A percentile compares a stretch with the other conserved stretches of the same genome.
Conservation (phyloP, 2,888 invertebrate genomes). For the Dromius quadrimaculatus region DNA sequence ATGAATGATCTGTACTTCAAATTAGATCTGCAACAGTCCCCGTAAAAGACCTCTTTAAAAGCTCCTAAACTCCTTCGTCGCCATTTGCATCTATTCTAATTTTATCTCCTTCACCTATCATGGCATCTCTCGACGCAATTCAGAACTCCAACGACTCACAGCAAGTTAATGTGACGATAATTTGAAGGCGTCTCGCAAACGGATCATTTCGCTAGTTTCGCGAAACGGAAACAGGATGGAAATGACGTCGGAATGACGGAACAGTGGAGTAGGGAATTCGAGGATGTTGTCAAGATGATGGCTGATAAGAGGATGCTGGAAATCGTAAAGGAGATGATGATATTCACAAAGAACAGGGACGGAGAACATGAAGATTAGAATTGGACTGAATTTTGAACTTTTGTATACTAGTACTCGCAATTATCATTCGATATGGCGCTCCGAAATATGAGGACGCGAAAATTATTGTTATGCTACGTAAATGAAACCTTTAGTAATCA, state of each 20-base stretch:
- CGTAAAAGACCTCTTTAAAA: no score
- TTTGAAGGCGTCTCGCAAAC: slow-evolving; percentile 59
- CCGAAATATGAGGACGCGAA: no score
- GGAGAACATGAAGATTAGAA: no score
- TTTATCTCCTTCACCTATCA: slow-evolving; percentile 5
- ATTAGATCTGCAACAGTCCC: no score
- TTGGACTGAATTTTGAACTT: no score
- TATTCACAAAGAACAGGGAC: background rate
- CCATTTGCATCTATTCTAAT: slow-evolving; percentile 10
- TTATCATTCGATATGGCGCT: no score
- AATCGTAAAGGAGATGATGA: background rate
- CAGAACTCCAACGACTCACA: background rate
- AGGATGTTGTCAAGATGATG: slow-evolving; percentile 25
- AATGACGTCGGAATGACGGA: slow-evolving; percentile 9
- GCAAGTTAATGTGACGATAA: slow-evolving; percentile 61
- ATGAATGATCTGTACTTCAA: no score
- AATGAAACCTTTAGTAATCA: no score
- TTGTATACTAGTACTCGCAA: no score
- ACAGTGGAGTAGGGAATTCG: background rate
- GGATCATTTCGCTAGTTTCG: slow-evolving; percentile 36
- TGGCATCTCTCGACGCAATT: background rate
- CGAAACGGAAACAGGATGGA: background rate
- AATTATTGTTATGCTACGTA: no score
- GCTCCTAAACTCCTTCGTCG: no score
- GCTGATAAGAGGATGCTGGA: slow-evolving; percentile 10